A percentile compares a stretch with the other conserved stretches of the same genome.
Conservation (phyloP, 2,888 invertebrate genomes). For the Drosophila mettleri region DNA sequence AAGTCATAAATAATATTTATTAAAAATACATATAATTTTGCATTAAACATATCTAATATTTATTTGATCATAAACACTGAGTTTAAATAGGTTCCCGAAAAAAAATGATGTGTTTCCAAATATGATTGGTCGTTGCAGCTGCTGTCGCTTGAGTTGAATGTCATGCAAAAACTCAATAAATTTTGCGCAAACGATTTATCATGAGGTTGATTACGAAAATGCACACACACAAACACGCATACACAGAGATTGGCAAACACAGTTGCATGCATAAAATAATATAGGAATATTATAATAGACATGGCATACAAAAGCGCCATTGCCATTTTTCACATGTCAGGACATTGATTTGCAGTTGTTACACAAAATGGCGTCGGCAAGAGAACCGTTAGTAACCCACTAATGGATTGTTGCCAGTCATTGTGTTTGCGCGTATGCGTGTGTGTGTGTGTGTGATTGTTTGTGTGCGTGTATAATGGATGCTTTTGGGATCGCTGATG, state of each 20-base stretch:
- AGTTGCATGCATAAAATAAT: slow-evolving; percentile 79
- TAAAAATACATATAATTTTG: too few species aligned
- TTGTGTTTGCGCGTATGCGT: slow-evolving; percentile 15
- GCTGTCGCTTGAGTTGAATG: slow-evolving; percentile 50
- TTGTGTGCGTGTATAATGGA: slow-evolving; percentile 34
- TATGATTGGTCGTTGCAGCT: slow-evolving; percentile 57
- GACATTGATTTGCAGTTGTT: slow-evolving; percentile 78
- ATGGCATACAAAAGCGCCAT: slow-evolving; percentile 64
- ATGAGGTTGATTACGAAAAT: slow-evolving; percentile 82
- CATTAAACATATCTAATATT: neutral
- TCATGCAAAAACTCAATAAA: slow-evolving; percentile 82
- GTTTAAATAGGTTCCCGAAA: slow-evolving; percentile 2
- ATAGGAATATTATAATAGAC: slow-evolving; percentile 76
- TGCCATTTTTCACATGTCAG: slow-evolving; percentile 78
- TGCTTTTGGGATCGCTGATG: slow-evolving; percentile 41
- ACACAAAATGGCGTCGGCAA: slow-evolving; percentile 69
- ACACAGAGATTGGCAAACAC: slow-evolving; percentile 18
- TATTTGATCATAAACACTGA: neutral
- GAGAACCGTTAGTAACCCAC: slow-evolving; percentile 67
- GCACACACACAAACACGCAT: slow-evolving; percentile 66
- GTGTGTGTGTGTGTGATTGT: slow-evolving; percentile 14
- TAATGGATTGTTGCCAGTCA: slow-evolving; percentile 71
- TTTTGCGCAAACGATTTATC: slow-evolving; percentile 81
- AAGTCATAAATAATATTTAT: too few species aligned
- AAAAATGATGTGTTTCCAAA: slow-evolving; percentile 17